Evolutionary conservation across 2,888 invertebrate genomes (phyloP), one percentile per base, ranked within the genome.

Genomic region (Clunio marinus): DNA sequence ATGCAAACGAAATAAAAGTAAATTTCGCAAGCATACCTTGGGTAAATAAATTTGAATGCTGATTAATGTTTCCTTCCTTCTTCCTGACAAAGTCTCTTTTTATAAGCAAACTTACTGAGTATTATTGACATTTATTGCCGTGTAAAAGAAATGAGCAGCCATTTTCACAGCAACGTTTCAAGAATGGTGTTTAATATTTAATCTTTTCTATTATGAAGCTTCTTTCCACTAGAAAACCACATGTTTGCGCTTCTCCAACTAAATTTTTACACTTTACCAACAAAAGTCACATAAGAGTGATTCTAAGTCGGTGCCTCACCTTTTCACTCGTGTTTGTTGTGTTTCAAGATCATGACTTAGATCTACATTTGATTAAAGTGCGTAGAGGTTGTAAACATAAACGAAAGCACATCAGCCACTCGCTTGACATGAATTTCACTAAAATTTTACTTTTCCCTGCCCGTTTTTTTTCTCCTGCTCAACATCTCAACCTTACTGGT

Each of bases 141-240:
- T n/a, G 41, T 41, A 41, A n/a, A 51, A 51, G 51, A 22, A 51
- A 51, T 22, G 51, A 17, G 17, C 51, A 13, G 35, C n/a, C n/a
- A n/a, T n/a, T n/a, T n/a, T n/a, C n/a, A n/a, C n/a, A n/a, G 25
- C 63, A 37, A 8, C 7, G 20, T 17, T 2, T 22, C 2, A 2
- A 17, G 46, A 63, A 63, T 63, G 28, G 63, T 15, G 45, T 63
- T 63, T 63, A 63, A 63, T 63, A 63, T 63, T 63, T 63, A 63
- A 63, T 63, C 63, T 63, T 63, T 46, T 15, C 62, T 62, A 62
- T 62, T 62, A 41, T 62, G 62, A 37, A 37, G 62, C 28, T 35
- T 59, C 35, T 35, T 25, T 62, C 32, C 8, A 32, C 20, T 59
- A 8, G n/a, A n/a, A n/a, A n/a, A n/a, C n/a, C n/a, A n/a, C n/a